Percentiles rank a stretch among this genome's conserved stretches.
These are phyloP conservation scores for Puma concolor DNA, from an alignment of 2,113 vertebrate species.

Conservation along the genomic window DNA sequence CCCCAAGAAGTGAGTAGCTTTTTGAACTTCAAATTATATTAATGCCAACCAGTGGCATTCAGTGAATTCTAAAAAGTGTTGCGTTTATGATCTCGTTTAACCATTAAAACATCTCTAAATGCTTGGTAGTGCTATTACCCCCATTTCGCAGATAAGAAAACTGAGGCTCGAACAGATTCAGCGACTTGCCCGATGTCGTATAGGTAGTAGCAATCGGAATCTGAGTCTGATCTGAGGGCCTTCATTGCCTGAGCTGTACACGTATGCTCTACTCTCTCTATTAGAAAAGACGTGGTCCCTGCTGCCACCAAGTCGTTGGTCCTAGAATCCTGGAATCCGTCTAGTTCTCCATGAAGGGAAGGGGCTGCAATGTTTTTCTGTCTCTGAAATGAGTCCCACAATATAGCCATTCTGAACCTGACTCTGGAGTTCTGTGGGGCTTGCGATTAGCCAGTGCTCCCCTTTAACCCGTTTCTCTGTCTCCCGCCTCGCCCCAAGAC, in stretches of 20 bases:
- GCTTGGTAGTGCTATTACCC: background rate
- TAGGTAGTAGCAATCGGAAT: background rate
- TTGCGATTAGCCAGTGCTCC: background rate
- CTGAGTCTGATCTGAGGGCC: background rate
- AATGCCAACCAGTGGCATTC: background rate
- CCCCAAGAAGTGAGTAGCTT: background rate
- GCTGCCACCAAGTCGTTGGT: background rate
- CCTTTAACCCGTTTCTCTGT: background rate
- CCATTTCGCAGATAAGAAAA: background rate
- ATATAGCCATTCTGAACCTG: background rate
- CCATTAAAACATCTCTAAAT: background rate
- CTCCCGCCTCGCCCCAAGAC: background rate
- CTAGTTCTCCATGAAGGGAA: background rate
- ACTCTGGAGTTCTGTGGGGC: background rate
- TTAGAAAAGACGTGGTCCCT: background rate
- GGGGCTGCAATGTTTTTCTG: background rate
- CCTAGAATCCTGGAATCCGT: background rate
- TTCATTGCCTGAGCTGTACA: background rate
- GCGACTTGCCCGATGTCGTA: background rate
- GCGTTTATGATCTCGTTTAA: background rate
- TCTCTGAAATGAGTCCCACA: background rate
- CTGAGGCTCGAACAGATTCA: background rate
- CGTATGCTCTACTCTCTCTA: background rate
- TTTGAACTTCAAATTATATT: background rate
- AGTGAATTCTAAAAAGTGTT: background rate